Evolutionary conservation across 2,113 vertebrate species (phyloP), one percentile per base, ranked within the genome.

Genomic region (Pangasianodon gigas): DNA sequence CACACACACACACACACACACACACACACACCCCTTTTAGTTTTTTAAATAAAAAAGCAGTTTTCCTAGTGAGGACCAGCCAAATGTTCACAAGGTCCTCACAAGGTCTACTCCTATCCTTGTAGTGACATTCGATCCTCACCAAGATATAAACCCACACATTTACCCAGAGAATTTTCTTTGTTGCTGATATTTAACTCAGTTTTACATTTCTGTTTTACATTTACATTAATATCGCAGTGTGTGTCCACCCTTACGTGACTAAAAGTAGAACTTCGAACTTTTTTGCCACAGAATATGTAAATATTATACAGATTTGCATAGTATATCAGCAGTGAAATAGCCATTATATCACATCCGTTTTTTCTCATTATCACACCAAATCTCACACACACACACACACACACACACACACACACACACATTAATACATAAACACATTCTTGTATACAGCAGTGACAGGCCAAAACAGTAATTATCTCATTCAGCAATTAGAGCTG

Each of bases 401-500:
- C 52, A 54, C 52, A 54, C 52, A 54, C 52, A 56, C 54, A 84
- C 88, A 79, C 44, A 85, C 44, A 71, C 54, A 71, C 90, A 58
- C 74, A 81, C 62, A 71, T 62, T 85, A 81, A 91, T 86, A 81
- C 48, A 91, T 88, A 89, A 82, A 81, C 81, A 75, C 86, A 85
- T 51, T 56, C 80, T 86, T 81, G 52, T 58, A 44, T 88, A 85
- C 87, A 44, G 80, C 87, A 71, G 88, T 89, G 84, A 80, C 74
- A 74, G 65, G 74, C 87, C 88, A 87, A 89, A 90, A 85, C 93
- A 71, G 89, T 80, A 54, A 92, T 93, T 92, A 93, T 89, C 91
- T 87, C 90, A 91, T 94, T 93, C 90, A 92, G 92, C 91, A 92
- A 92, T 94, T 92, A 95, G 92, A 89, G 92, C 93, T 92, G 75